Evolutionary conservation across 2,797 vertebrate species (phyloP), one percentile per base, ranked within the genome.

Genomic region (Linurgus olivaceus): DNA sequence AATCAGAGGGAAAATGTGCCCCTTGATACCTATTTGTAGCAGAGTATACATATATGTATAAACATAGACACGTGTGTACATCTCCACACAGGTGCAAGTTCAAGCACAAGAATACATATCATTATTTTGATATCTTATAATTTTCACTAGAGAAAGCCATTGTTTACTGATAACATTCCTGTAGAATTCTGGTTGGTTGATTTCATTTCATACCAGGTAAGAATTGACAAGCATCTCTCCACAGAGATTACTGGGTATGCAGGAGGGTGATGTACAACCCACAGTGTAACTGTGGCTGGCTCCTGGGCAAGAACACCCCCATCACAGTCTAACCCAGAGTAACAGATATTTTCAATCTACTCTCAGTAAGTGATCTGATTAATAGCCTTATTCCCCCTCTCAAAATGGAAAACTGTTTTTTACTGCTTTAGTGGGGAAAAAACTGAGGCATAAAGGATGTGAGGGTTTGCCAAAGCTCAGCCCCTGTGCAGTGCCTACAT

Each of bases 11-110:
- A 42, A 85, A 83, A 83, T 38, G 68, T 18, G 59, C 35, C 50
- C 11, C 13, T 19, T 57, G 11, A n/a, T 26, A 45, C 3, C 13
- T 84, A 31, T 83, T 38, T 38, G 18, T 35, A 70, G 35, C 25
- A 68, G 5, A 5, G 8, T 18, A 16, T n/a, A 16, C 2, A 25
- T 19, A 19, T 6, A 9, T 9, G 5, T 23, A 16, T 48, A 44
- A 50, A 79, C 11, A 62, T 1, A 52, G 14, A 24, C 7, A 67
- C 1, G 1, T 6, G 1, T 7, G 2, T 17, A 12, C 11, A 2
- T 37, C 16, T 48, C 11, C 1, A 0, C 42, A 61, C 1, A 51
- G 8, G 1, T 33, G 18, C 24, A 38, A 63, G 37, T 52, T 52
- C 61, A 68, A 75, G 18, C 21, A 68, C 9, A 78, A 77, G 16